Evolutionary conservation across 2,888 invertebrate species (phyloP).

Genomic region (Caenorhabditis afra): DNA sequence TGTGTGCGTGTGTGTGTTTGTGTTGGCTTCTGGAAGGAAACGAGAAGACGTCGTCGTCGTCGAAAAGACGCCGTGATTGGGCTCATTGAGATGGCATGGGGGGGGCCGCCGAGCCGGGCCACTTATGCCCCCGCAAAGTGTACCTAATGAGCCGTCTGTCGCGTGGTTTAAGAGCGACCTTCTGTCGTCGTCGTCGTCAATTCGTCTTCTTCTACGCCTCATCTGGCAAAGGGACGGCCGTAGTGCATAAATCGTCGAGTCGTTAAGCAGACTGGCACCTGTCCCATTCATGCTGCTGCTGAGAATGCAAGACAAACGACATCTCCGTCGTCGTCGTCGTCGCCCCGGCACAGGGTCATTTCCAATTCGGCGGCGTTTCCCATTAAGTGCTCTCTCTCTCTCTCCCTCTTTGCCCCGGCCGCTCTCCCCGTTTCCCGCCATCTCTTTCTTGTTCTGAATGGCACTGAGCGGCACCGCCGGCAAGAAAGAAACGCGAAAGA

Average conservation of each 20-base stretch:
- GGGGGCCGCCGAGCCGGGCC: conserved; percentile 35
- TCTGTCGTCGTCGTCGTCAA: not conserved
- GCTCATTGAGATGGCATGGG: conserved; percentile 51
- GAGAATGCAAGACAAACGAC: conserved; percentile 13
- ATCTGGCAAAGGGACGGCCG: not conserved
- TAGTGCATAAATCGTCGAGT: conserved; percentile 39
- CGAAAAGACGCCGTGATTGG: conserved; percentile 27
- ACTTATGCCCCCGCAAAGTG: conserved; percentile 40
- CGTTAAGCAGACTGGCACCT: conserved; percentile 27
- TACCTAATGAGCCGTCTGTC: conserved; percentile 38
- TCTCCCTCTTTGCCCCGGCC: not conserved
- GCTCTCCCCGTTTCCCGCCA: not conserved
- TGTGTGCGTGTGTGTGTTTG: not conserved
- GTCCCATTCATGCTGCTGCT: conserved; percentile 6
- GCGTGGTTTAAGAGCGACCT: conserved; percentile 5
- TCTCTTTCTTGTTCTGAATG: not conserved
- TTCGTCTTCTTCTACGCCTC: not conserved
- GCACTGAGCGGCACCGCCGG: not conserved
- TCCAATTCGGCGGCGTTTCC: conserved; percentile 15
- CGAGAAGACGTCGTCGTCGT: not conserved
- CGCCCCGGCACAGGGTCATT: not conserved
- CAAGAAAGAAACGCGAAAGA: too few relatives aligned
- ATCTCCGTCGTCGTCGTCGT: not conserved
- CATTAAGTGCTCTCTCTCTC: conserved; percentile 29
- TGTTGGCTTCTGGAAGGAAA: conserved; percentile 15